A percentile compares a stretch with the other conserved stretches of the same genome.
Evolutionary conservation across 2,888 invertebrate species (phyloP).

Genomic region (Apamea monoglypha): DNA sequence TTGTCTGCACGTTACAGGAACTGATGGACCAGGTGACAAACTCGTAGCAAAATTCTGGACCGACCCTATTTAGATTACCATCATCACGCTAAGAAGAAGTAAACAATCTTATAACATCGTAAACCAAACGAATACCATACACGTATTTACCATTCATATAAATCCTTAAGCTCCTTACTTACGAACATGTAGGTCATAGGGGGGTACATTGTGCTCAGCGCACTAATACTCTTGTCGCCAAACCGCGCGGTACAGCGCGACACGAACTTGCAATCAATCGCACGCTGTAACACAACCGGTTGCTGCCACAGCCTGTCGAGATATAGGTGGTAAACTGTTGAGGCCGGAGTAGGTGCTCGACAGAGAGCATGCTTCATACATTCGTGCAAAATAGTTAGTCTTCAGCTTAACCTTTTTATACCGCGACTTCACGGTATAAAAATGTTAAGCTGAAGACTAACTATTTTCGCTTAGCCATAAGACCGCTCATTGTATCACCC

Average conservation of each 20-base stretch:
- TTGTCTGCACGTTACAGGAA: not conserved
- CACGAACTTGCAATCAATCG: conserved; percentile 58
- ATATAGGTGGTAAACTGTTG: conserved; percentile 1
- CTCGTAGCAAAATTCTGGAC: not conserved
- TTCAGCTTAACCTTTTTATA: too few relatives aligned
- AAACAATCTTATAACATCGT: conserved; percentile 12
- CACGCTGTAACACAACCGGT: conserved; percentile 34
- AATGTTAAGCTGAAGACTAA: too few relatives aligned
- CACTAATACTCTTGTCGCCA: conserved; percentile 44
- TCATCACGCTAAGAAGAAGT: not conserved
- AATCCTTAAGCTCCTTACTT: conserved; percentile 44
- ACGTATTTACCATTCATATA: conserved; percentile 42
- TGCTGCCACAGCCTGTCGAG: conserved; percentile 22
- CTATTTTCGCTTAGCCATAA: too few relatives aligned
- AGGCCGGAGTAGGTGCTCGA: not conserved
- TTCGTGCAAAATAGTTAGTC: not conserved
- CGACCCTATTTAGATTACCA: not conserved
- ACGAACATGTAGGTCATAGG: conserved; percentile 34
- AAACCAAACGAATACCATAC: conserved; percentile 21
- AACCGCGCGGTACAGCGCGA: conserved; percentile 26
- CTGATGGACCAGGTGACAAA: not conserved
- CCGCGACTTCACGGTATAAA: not conserved
- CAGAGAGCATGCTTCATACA: conserved; percentile 10
- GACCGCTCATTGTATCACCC: not conserved
- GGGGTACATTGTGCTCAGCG: conserved; percentile 14